A percentile compares a stretch with the other conserved stretches of the same genome.
Conservation (phyloP, 2,888 invertebrate genomes). For the Ophioninae sp. region DNA sequence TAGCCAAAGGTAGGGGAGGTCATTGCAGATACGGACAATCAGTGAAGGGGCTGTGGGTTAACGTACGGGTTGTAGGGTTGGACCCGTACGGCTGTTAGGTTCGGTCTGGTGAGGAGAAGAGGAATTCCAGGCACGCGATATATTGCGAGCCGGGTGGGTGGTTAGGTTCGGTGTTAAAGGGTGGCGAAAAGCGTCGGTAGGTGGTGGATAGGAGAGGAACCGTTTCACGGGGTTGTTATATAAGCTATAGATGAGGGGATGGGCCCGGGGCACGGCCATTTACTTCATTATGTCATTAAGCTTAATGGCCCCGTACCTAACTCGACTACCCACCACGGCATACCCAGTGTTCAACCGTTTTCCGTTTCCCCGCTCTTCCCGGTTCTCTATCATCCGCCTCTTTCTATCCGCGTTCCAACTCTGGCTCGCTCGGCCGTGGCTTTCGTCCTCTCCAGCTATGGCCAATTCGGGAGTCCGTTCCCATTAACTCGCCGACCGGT, state of each 20-base stretch:
- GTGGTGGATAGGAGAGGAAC: conserved; percentile 23
- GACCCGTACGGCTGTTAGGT: conserved; percentile 72
- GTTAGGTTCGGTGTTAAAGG: conserved; percentile 60
- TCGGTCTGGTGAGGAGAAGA: conserved; percentile 72
- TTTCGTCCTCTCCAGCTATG: conserved; percentile 44
- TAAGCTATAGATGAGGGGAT: conserved; percentile 76
- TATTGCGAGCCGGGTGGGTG: conserved; percentile 75
- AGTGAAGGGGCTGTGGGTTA: neutral
- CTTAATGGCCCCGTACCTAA: conserved; percentile 81
- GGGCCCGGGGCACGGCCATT: conserved; percentile 77
- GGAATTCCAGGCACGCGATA: conserved; percentile 81
- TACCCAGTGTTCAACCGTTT: conserved; percentile 24
- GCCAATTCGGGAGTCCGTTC: conserved; percentile 65
- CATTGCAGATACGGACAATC: conserved; percentile 31
- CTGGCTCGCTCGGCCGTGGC: conserved; percentile 44
- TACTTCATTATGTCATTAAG: conserved; percentile 82
- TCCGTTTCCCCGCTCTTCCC: conserved; percentile 41
- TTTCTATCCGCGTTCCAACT: conserved; percentile 62
- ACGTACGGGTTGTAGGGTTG: conserved; percentile 1
- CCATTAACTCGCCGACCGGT: conserved; percentile 65
- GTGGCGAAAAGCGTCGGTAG: conserved; percentile 48
- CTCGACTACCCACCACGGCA: conserved; percentile 68
- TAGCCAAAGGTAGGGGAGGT: neutral
- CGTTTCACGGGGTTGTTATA: conserved; percentile 75
- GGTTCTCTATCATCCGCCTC: conserved; percentile 52